phyloP scores from a whole-genome alignment of 2,113 vertebrate genomes.

The Cheilinus undulatus region DNA sequence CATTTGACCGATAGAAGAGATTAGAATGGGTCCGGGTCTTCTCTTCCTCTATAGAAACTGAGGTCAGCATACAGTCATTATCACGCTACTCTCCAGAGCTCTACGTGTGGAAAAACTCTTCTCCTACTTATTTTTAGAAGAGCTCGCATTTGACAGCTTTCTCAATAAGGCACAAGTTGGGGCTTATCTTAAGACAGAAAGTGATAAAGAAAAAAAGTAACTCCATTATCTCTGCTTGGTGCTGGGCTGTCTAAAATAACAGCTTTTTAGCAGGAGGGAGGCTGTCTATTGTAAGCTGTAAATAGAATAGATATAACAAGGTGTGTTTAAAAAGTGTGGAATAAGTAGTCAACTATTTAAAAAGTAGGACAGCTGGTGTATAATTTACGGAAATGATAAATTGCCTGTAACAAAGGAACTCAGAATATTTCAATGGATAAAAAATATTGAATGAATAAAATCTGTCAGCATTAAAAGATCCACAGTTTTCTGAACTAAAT shows the following conservation, averaged over 20 bases:
- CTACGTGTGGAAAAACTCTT: conserved; percentile 24
- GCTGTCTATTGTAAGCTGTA: not conserved
- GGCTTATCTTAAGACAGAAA: conserved; percentile 32
- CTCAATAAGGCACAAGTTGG: conserved; percentile 40
- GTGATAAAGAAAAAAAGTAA: conserved; percentile 24
- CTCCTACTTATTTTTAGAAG: conserved; percentile 39
- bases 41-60: conserved; percentile 3
- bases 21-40: not conserved
- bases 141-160: conserved; percentile 11
- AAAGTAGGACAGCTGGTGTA: not conserved
- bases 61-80: conserved; percentile 1
- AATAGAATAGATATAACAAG: not conserved
- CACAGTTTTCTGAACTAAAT: not conserved
- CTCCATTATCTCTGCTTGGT: conserved; percentile 26
- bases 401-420: conserved; percentile 2
- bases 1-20: not conserved
- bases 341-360: not conserved
- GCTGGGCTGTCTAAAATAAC: conserved; percentile 32
- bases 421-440: not conserved
- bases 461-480: not conserved
- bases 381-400: not conserved
- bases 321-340: conserved; percentile 7
- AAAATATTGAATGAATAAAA: not conserved
- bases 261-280: conserved; percentile 1
- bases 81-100: conserved; percentile 38